phyloP scores from a whole-genome alignment of 2,797 vertebrate species.

The Muscicapa comitata region DNA sequence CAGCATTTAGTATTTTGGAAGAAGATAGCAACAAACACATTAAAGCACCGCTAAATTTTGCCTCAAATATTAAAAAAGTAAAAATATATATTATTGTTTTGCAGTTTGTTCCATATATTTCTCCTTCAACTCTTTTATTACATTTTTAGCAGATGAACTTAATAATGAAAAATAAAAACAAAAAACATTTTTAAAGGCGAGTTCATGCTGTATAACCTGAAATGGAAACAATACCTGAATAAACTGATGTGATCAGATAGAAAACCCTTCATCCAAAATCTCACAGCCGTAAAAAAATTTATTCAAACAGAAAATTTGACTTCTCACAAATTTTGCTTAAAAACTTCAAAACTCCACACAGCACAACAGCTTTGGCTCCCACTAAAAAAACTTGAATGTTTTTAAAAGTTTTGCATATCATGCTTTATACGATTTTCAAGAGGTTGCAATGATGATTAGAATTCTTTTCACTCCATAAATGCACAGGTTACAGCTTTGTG shows the following conservation, averaged over 20 bases:
- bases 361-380: background rate
- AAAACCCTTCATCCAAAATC: background rate
- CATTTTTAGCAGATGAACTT: slow-evolving; percentile 18
- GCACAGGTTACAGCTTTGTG: background rate
- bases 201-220: background rate
- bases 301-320: too few species aligned
- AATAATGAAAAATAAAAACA: slow-evolving; percentile 29
- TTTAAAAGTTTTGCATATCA: background rate
- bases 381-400: background rate
- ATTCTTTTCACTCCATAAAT: background rate
- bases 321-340: background rate
- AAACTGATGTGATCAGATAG: background rate
- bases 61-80: background rate
- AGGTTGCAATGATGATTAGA: background rate
- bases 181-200: slow-evolving; percentile 5
- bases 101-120: background rate
- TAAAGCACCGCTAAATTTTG: background rate
- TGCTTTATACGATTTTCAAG: background rate
- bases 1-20: background rate
- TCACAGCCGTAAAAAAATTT: background rate
- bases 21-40: background rate
- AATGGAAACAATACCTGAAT: background rate
- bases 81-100: background rate
- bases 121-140: background rate
- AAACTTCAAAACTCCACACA: background rate